phyloP scores from a whole-genome alignment of 2,888 invertebrate species.

The Drepanosiphum platanoidis region DNA sequence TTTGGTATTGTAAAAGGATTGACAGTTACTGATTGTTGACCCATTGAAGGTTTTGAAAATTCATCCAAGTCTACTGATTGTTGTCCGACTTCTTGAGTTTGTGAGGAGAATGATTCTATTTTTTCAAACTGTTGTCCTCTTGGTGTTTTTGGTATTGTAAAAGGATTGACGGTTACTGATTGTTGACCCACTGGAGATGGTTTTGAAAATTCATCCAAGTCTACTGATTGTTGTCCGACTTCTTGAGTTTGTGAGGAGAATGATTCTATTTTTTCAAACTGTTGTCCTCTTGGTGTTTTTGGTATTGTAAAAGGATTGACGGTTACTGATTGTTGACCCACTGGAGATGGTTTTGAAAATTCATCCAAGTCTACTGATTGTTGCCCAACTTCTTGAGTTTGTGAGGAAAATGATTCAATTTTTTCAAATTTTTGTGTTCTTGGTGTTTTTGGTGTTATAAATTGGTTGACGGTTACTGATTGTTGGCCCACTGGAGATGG shows the following conservation, averaged over 20 bases:
- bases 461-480: conserved; percentile 14
- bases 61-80: background rate
- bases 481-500: conserved; percentile 19
- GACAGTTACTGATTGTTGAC: background rate
- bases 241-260: background rate
- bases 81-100: background rate
- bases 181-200: background rate
- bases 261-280: background rate
- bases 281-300: background rate
- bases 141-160: background rate
- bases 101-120: background rate
- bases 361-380: background rate
- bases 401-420: background rate
- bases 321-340: conserved; percentile 21
- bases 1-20: background rate
- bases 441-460: background rate
- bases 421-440: background rate
- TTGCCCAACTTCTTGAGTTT: background rate
- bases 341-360: background rate
- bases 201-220: no score
- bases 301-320: conserved; percentile 8
- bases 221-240: background rate
- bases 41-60: background rate
- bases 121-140: background rate
- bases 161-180: background rate